A percentile compares a stretch with the other conserved stretches of the same genome.
Conservation (phyloP, 2,113 vertebrate species). For the Okapia johnstoni region DNA sequence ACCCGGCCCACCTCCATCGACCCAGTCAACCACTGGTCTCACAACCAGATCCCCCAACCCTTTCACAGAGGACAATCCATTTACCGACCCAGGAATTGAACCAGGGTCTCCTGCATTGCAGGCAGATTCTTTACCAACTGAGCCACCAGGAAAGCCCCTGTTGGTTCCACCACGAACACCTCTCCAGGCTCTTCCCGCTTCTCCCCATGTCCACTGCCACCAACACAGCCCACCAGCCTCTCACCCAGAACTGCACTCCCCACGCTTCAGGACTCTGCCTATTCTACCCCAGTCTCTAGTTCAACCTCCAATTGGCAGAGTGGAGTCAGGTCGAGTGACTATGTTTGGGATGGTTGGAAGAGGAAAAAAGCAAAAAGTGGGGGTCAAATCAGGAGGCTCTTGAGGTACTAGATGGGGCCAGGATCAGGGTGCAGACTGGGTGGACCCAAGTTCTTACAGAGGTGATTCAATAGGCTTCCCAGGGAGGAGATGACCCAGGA, state of each 20-base stretch:
- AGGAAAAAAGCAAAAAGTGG: not conserved
- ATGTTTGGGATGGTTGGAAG: not conserved
- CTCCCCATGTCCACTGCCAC: not conserved
- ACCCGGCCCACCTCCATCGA: not conserved
- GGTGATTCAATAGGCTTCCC: not conserved
- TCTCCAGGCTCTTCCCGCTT: not conserved
- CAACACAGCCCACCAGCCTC: not conserved
- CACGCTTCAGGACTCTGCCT: not conserved
- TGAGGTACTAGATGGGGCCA: no score
- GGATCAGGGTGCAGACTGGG: not conserved
- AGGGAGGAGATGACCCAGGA: not conserved
- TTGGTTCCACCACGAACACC: not conserved
- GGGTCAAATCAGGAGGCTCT: not conserved
- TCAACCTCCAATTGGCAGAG: not conserved
- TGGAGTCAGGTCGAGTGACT: accelerated
- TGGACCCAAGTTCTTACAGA: not conserved
- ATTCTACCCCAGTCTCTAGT: not conserved
- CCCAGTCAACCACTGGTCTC: not conserved
- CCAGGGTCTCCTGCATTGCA: not conserved
- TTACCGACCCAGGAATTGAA: not conserved
- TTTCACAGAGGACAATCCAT: not conserved
- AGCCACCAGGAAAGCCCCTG: not conserved
- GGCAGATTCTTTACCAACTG: not conserved
- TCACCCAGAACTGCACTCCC: not conserved
- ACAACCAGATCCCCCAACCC: not conserved